Conservation (phyloP, 2,113 vertebrate species). For the Peromyscus polionotus region DNA sequence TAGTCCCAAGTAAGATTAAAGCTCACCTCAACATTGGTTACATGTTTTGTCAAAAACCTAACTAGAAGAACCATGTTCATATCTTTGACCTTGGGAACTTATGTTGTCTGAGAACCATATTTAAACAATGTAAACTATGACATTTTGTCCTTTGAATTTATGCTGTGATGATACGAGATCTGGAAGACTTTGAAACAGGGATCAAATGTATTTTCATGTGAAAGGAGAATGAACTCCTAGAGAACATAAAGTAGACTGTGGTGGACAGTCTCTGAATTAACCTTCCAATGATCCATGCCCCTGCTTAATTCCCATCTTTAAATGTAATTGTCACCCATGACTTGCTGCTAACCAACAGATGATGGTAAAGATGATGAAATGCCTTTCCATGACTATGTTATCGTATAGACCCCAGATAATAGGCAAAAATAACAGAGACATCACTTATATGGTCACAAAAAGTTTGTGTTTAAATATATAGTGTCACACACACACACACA, state of each 20-base stretch:
- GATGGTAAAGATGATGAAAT: neutral
- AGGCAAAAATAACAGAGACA: no score
- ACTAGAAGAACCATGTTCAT: neutral
- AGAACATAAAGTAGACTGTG: neutral
- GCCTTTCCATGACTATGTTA: neutral
- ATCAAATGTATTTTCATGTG: neutral
- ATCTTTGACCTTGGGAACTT: neutral
- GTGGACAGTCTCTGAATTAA: neutral
- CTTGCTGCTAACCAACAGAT: neutral
- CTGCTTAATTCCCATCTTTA: neutral
- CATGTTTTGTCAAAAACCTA: neutral
- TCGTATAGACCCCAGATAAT: neutral
- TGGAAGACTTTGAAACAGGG: neutral
- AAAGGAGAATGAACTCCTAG: neutral
- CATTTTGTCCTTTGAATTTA: neutral
- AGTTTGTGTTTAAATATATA: no score
- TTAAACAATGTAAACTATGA: neutral
- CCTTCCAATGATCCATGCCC: neutral
- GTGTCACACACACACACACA: no score
- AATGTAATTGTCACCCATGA: neutral
- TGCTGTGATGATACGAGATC: neutral
- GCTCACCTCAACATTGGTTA: neutral
- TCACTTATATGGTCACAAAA: no score
- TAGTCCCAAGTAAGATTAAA: neutral
- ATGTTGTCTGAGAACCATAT: neutral